Evolutionary conservation across 2,888 invertebrate species (phyloP).

Genomic region (Drosophila limbata): DNA sequence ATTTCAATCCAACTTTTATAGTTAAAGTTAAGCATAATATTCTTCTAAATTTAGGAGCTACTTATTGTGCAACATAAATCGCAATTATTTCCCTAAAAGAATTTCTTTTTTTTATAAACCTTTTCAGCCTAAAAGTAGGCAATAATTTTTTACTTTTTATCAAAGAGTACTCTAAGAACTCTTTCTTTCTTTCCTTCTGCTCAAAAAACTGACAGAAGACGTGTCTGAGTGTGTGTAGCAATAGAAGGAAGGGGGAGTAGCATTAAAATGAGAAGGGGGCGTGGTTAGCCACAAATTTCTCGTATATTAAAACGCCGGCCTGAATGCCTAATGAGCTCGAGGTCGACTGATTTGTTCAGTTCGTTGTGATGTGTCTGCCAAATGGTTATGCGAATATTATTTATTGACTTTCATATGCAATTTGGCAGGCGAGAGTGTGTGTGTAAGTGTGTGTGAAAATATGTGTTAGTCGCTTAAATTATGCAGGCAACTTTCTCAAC

Average conservation of each 20-base stretch:
- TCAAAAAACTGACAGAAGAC: constrained; percentile 34
- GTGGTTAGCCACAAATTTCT: constrained; percentile 33
- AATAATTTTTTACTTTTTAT: constrained; percentile 14
- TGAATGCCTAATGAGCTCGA: constrained; percentile 69
- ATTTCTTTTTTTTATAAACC: not conserved
- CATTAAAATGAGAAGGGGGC: not conserved
- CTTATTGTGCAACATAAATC: not conserved
- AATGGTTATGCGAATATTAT: constrained; percentile 59
- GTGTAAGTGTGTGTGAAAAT: constrained; percentile 24
- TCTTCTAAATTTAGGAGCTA: not conserved
- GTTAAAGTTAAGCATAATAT: too few species aligned
- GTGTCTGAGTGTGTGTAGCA: constrained; percentile 21
- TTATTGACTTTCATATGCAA: constrained; percentile 81
- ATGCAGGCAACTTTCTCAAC: constrained; percentile 39
- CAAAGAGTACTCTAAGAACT: constrained; percentile 29
- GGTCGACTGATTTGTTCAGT: constrained; percentile 47
- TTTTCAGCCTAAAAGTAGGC: constrained; percentile 29
- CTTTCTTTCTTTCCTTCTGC: not conserved
- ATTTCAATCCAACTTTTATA: too few species aligned
- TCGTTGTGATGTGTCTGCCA: constrained; percentile 23
- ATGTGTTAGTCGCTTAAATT: constrained; percentile 45
- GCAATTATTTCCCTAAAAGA: not conserved
- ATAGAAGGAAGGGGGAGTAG: not conserved
- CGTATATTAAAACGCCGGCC: constrained; percentile 54
- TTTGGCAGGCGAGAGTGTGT: constrained; percentile 61